These are phyloP conservation scores for Hypsopygia costalis DNA, from an alignment of 2,888 invertebrate species.

Conservation along the genomic window DNA sequence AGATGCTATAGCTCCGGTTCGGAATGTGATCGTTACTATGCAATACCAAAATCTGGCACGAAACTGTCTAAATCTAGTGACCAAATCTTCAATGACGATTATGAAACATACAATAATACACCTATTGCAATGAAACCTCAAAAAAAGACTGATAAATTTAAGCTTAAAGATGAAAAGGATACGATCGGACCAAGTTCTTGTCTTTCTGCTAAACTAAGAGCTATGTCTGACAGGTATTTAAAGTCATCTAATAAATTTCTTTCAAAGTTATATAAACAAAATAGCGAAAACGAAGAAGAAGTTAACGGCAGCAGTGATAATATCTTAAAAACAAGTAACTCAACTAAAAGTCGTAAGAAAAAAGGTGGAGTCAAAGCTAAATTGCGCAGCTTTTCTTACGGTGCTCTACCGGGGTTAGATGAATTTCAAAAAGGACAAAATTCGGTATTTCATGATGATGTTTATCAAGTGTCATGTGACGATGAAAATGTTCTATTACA, in stretches of 20 bases:
- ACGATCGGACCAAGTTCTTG: constrained; percentile 80
- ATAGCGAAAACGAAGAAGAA: constrained; percentile 52
- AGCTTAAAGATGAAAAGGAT: constrained; percentile 66
- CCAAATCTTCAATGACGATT: constrained; percentile 77
- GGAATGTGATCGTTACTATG: constrained; percentile 71
- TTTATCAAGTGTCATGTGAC: constrained; percentile 69
- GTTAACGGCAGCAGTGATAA: constrained; percentile 43
- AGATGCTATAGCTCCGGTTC: constrained; percentile 76
- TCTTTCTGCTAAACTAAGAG: constrained; percentile 84
- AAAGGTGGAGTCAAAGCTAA: constrained; percentile 72
- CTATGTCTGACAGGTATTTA: constrained; percentile 87
- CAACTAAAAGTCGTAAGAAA: constrained; percentile 60
- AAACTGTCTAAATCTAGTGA: constrained; percentile 77
- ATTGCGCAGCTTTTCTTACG: constrained; percentile 87
- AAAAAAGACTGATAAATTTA: constrained; percentile 75
- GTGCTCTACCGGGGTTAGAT: constrained; percentile 86
- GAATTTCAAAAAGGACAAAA: constrained; percentile 83
- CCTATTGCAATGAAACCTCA: constrained; percentile 53
- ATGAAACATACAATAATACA: constrained; percentile 53
- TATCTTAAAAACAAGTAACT: constrained; percentile 48
- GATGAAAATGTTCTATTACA: constrained; percentile 79
- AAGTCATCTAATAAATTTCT: constrained; percentile 85
- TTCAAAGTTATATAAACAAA: constrained; percentile 83
- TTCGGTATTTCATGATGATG: constrained; percentile 83
- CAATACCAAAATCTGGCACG: constrained; percentile 62